Conservation (phyloP, 2,113 vertebrate species). For the Atlantisia rogersi region DNA sequence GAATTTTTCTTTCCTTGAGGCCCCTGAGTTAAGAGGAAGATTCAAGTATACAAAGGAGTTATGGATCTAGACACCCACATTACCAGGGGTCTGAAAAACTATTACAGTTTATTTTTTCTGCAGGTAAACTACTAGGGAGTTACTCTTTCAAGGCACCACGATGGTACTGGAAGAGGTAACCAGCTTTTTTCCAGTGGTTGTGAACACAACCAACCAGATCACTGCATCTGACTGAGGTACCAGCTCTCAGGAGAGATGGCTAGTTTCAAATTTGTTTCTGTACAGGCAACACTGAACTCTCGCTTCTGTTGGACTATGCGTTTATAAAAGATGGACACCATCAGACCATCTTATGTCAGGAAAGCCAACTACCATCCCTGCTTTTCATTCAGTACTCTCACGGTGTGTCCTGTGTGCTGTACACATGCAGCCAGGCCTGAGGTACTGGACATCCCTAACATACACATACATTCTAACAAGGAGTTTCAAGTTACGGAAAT, state of each 20-base stretch:
- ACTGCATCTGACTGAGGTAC: not conserved
- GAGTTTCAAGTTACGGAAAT: not conserved
- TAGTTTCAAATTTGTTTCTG: not conserved
- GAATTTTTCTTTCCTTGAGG: not conserved
- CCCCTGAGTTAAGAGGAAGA: not conserved
- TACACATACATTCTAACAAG: not conserved
- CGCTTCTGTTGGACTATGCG: too few species aligned
- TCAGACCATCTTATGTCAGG: not conserved
- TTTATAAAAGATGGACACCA: not conserved
- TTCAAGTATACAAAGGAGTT: not conserved
- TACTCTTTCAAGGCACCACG: not conserved
- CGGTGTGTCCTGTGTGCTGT: too few species aligned
- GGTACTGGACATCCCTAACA: too few species aligned
- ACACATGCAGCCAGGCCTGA: too few species aligned
- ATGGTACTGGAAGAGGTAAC: not conserved
- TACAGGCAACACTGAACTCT: not conserved
- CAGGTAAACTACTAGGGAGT: not conserved
- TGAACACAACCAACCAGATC: not conserved
- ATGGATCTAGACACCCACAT: accelerated
- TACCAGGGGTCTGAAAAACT: not conserved
- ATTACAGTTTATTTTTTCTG: not conserved
- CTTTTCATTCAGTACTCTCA: not conserved
- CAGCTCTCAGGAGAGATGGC: not conserved
- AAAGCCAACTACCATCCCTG: not conserved
- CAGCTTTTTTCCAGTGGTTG: accelerated